These are phyloP conservation scores for Myoxocephalus aenaeus DNA, from an alignment of 2,797 vertebrate species.

Conservation along the genomic window DNA sequence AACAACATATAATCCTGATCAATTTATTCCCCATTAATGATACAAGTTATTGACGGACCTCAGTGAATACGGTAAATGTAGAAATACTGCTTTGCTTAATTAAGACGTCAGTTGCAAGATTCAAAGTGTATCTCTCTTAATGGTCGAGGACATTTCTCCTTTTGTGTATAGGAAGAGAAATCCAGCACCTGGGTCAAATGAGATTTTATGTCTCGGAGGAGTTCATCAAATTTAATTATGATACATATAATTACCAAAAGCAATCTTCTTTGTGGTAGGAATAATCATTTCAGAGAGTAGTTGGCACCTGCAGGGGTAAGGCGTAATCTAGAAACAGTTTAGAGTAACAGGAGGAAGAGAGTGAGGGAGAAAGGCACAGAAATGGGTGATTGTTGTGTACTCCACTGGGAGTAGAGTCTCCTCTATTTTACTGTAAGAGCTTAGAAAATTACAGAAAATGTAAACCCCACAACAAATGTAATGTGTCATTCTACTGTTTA, in stretches of 20 bases:
- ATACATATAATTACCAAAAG: slow-evolving; percentile 88
- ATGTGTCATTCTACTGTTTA: slow-evolving; percentile 20
- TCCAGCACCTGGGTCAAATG: slow-evolving; percentile 79
- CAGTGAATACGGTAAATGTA: slow-evolving; percentile 47
- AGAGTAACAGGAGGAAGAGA: slow-evolving; percentile 66
- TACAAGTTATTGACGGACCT: slow-evolving; percentile 52
- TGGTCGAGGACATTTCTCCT: slow-evolving; percentile 55
- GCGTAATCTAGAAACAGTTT: slow-evolving; percentile 77
- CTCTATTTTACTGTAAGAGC: slow-evolving; percentile 56
- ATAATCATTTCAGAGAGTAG: slow-evolving; percentile 82
- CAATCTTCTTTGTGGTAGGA: slow-evolving; percentile 85
- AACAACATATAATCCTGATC: slow-evolving; percentile 21
- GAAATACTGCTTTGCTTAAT: slow-evolving; percentile 58
- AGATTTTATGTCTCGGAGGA: slow-evolving; percentile 83
- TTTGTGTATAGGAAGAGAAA: slow-evolving; percentile 69
- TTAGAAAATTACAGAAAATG: slow-evolving; percentile 35
- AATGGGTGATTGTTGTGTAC: slow-evolving; percentile 61
- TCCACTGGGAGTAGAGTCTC: slow-evolving; percentile 59
- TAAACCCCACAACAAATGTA: slow-evolving; percentile 32
- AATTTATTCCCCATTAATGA: slow-evolving; percentile 14
- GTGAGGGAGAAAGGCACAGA: slow-evolving; percentile 54
- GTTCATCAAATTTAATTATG: slow-evolving; percentile 87
- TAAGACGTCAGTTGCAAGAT: slow-evolving; percentile 51
- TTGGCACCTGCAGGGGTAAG: slow-evolving; percentile 78
- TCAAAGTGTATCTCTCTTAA: slow-evolving; percentile 51